Conservation (phyloP, 2,797 vertebrate species). For the Sarcoramphus papa region DNA sequence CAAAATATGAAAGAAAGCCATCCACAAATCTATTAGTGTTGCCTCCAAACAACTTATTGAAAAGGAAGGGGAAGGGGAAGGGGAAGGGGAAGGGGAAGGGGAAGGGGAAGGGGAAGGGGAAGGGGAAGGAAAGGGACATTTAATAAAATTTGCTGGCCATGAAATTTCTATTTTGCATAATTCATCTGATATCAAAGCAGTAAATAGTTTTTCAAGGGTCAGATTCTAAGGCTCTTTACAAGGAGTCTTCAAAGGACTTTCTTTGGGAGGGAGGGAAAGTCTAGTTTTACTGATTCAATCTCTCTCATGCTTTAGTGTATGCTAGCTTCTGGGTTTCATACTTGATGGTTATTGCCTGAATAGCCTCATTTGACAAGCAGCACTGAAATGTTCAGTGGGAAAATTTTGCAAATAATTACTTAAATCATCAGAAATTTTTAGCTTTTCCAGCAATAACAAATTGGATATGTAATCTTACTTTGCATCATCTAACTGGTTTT, state of each 20-base stretch:
- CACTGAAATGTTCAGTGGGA: slow-evolving; percentile 11
- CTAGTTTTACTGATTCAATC: slow-evolving; percentile 49
- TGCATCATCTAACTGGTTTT: neutral
- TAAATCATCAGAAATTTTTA: slow-evolving; percentile 9
- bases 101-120: neutral
- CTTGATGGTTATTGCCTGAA: slow-evolving; percentile 28
- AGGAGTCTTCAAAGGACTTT: neutral
- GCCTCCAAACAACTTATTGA: neutral
- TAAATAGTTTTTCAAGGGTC: slow-evolving; percentile 38
- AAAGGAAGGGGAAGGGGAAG: neutral
- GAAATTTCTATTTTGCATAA: neutral
- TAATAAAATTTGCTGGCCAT: neutral
- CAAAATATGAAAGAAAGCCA: slow-evolving; percentile 1
- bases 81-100: neutral
- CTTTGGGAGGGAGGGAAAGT: neutral
- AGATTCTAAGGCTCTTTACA: slow-evolving; percentile 15
- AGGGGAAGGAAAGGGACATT: neutral
- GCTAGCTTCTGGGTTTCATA: slow-evolving; percentile 1
- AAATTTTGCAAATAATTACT: slow-evolving; percentile 35
- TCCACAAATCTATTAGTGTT: neutral
- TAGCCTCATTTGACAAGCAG: slow-evolving; percentile 39
- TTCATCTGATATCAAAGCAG: neutral
- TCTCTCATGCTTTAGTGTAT: neutral
- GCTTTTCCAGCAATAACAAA: neutral
- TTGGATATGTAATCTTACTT: neutral